These are phyloP conservation scores for Pseudomyrmex cubaensis DNA, from an alignment of 1,140 invertebrate species.

Conservation along the genomic window DNA sequence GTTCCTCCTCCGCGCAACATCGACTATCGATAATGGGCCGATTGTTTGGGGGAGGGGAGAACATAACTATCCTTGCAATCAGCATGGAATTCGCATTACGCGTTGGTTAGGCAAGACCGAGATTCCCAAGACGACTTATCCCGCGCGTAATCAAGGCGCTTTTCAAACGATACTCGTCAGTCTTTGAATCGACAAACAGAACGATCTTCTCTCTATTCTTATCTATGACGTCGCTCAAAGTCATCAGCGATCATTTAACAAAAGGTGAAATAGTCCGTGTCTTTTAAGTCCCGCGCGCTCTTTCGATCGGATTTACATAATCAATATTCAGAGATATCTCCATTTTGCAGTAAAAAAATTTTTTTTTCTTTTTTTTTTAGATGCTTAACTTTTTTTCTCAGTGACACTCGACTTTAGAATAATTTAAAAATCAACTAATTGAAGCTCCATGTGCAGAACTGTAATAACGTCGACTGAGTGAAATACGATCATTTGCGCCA, in stretches of 20 bases:
- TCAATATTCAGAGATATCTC: too few relatives aligned
- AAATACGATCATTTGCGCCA: not conserved
- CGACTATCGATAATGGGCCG: slow-evolving; percentile 67
- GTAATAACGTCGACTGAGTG: slow-evolving; percentile 1
- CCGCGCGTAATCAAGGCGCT: slow-evolving; percentile 61
- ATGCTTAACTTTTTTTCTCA: not conserved
- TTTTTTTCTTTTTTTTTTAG: too few relatives aligned
- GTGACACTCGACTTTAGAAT: not conserved
- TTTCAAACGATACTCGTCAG: slow-evolving; percentile 69
- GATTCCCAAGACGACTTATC: slow-evolving; percentile 53
- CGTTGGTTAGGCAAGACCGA: slow-evolving; percentile 42
- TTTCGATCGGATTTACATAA: too few relatives aligned
- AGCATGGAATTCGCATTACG: slow-evolving; percentile 67
- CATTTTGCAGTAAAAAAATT: too few relatives aligned
- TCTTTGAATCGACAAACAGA: slow-evolving; percentile 64
- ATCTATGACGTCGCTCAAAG: slow-evolving; percentile 64
- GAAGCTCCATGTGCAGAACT: too few relatives aligned
- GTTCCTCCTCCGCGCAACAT: slow-evolving; percentile 56
- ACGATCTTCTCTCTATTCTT: slow-evolving; percentile 70
- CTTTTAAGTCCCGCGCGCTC: slow-evolving; percentile 40
- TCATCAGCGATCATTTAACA: slow-evolving; percentile 68
- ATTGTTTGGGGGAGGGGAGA: slow-evolving; percentile 55
- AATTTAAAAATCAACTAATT: slow-evolving; percentile 7
- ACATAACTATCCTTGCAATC: slow-evolving; percentile 66
- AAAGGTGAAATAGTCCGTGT: slow-evolving; percentile 48